These are phyloP conservation scores for Vanacampus margaritifer DNA, from an alignment of 2,113 vertebrate species.

Conservation along the genomic window DNA sequence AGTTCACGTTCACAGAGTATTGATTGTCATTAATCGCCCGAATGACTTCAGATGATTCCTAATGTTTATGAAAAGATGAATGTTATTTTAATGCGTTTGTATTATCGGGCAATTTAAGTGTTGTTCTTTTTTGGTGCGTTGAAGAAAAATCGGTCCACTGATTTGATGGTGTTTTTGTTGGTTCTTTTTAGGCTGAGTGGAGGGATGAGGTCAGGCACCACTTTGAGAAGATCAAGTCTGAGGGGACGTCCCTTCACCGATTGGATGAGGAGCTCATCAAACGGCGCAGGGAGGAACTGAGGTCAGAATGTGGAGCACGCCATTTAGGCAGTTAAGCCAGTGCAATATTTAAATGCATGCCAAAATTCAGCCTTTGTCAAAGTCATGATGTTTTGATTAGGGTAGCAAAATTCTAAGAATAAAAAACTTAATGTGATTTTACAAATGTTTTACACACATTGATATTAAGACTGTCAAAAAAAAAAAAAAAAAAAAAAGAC, in stretches of 20 bases:
- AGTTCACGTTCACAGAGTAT: constrained; percentile 37
- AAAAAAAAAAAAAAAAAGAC: too few relatives aligned
- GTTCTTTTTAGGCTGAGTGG: constrained; percentile 84
- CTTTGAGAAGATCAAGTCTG: constrained; percentile 97
- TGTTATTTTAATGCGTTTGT: neutral
- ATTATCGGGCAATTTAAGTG: neutral
- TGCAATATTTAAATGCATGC: neutral
- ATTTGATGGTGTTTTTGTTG: constrained; percentile 10
- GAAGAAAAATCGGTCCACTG: neutral
- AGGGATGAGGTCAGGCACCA: constrained; percentile 93
- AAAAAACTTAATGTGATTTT: too few relatives aligned
- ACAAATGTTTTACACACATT: too few relatives aligned
- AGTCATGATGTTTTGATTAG: neutral
- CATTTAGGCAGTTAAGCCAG: neutral
- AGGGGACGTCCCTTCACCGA: constrained; percentile 92
- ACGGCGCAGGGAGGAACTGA: constrained; percentile 89
- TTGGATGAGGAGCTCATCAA: constrained; percentile 94
- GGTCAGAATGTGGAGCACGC: constrained; percentile 63
- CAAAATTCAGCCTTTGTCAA: neutral
- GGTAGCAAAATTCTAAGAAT: too few relatives aligned
- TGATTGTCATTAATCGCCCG: constrained; percentile 45
- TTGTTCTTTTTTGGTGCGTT: neutral
- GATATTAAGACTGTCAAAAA: too few relatives aligned
- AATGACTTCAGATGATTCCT: constrained; percentile 31
- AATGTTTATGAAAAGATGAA: constrained; percentile 14